A percentile compares a stretch with the other conserved stretches of the same genome.
Conservation (phyloP, 2,113 vertebrate genomes). For the Daphoenositta chrysoptera region DNA sequence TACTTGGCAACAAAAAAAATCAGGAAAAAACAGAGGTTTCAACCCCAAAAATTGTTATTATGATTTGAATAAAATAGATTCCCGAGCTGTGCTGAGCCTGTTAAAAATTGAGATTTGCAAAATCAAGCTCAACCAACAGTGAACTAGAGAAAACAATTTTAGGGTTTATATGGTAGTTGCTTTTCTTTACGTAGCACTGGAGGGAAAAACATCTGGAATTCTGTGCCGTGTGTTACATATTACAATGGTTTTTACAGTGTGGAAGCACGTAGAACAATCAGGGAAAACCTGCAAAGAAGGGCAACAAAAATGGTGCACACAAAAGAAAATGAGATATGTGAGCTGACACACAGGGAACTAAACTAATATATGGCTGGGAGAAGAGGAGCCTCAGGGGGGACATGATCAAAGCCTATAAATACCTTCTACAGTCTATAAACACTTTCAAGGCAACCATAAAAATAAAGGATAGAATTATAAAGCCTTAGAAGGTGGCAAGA, state of each 20-base stretch:
- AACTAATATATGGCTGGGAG: not conserved
- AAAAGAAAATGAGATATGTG: constrained; percentile 15
- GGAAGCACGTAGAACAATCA: not conserved
- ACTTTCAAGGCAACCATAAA: constrained; percentile 52
- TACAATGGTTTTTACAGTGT: not conserved
- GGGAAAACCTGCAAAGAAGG: not conserved
- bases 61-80: not conserved
- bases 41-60: not conserved
- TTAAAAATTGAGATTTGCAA: not conserved
- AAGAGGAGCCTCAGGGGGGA: not conserved
- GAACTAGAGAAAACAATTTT: not conserved
- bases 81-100: not conserved
- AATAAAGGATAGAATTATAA: constrained; percentile 49
- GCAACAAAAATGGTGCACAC: not conserved
- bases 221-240: not conserved
- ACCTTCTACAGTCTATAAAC: constrained; percentile 45
- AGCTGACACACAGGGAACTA: not conserved
- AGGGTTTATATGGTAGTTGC: not conserved
- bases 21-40: not conserved
- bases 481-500: not conserved
- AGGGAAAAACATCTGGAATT: not conserved
- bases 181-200: not conserved
- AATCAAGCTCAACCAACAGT: not conserved
- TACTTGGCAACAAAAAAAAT: not conserved
- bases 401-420: constrained; percentile 50